These are phyloP conservation scores for Dromius quadrimaculatus DNA, from an alignment of 2,888 invertebrate species.

Conservation along the genomic window DNA sequence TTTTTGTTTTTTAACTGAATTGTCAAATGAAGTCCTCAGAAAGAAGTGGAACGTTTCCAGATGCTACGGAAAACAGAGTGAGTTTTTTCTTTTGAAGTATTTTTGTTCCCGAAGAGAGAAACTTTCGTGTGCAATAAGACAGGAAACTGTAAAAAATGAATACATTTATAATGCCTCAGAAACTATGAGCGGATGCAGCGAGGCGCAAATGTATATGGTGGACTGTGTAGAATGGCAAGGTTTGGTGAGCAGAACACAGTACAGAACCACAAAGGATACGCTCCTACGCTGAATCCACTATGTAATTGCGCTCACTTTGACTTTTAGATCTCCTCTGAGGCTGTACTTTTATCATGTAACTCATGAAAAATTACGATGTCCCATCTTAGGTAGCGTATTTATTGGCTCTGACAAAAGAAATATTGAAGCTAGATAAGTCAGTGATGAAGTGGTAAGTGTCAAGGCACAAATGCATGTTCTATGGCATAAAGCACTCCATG, in stretches of 20 bases:
- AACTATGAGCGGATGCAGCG: slow-evolving; percentile 27
- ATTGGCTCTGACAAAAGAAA: slow-evolving; percentile 61
- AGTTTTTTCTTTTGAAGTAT: slow-evolving; percentile 13
- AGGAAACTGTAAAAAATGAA: slow-evolving; percentile 35
- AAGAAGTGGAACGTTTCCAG: slow-evolving; percentile 22
- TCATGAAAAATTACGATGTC: slow-evolving; percentile 43
- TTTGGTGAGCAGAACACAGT: slow-evolving; percentile 11
- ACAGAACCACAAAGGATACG: slow-evolving; percentile 17
- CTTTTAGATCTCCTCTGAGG: slow-evolving; percentile 44
- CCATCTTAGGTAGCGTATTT: slow-evolving; percentile 54
- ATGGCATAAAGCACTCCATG: not conserved
- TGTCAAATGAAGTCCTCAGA: slow-evolving; percentile 40
- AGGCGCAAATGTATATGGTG: not conserved
- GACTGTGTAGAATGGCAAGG: not conserved
- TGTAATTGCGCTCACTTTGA: slow-evolving; percentile 23
- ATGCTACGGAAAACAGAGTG: slow-evolving; percentile 14
- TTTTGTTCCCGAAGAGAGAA: slow-evolving; percentile 3
- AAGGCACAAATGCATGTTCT: slow-evolving; percentile 2
- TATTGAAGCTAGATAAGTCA: slow-evolving; percentile 60
- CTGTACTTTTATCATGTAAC: slow-evolving; percentile 37
- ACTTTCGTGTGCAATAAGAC: slow-evolving; percentile 36
- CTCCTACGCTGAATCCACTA: slow-evolving; percentile 6
- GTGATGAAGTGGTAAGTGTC: slow-evolving; percentile 57
- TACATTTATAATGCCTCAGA: slow-evolving; percentile 32
- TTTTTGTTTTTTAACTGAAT: slow-evolving; percentile 39